Conservation (phyloP, 2,797 vertebrate species). For the Neomorphus geoffroyi region DNA sequence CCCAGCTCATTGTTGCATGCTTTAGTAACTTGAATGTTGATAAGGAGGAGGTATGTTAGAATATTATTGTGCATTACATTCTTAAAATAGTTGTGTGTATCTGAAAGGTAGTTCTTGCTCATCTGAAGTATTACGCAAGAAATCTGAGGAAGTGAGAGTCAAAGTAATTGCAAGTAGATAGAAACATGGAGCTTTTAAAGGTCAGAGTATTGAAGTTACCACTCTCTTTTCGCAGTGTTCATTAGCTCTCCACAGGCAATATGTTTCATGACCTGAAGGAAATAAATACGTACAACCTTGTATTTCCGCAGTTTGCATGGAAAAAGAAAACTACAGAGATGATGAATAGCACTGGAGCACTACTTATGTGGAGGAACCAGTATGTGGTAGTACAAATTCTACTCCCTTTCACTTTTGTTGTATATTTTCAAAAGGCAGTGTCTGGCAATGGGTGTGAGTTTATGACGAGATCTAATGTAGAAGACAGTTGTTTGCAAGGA, state of each 20-base stretch:
- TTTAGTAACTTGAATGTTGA: neutral
- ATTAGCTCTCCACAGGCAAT: neutral
- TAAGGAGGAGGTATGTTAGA: neutral
- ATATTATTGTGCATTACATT: neutral
- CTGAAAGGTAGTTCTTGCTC: neutral
- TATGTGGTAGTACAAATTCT: neutral
- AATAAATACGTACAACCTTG: neutral
- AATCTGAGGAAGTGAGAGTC: neutral
- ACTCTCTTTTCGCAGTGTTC: neutral
- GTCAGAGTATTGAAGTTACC: neutral
- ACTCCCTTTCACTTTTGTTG: neutral
- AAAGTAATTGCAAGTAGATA: neutral
- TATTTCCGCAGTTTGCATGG: neutral
- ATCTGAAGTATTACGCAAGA: neutral
- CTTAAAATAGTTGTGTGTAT: neutral
- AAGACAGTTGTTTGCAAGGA: neutral
- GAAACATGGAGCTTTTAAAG: neutral
- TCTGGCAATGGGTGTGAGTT: neutral
- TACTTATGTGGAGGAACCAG: neutral
- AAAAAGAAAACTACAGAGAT: neutral
- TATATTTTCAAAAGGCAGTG: neutral
- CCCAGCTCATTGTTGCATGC: neutral
- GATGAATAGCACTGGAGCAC: neutral
- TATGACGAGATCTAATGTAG: neutral
- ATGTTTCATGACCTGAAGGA: neutral